phyloP scores from a whole-genome alignment of 2,888 invertebrate species.

The Graphium colonna region DNA sequence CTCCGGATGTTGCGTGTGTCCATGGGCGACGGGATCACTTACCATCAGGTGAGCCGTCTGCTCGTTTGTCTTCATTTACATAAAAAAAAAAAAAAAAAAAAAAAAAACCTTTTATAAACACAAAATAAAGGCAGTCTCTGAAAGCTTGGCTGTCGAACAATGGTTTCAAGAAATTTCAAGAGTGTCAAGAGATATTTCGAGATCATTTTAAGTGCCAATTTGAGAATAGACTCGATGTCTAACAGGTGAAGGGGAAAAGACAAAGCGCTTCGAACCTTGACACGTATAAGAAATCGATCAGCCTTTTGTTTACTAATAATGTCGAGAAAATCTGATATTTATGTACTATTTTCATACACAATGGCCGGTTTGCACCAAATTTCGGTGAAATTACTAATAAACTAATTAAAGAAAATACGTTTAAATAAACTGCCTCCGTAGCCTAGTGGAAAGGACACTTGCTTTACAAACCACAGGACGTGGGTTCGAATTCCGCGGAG shows the following conservation, averaged over 20 bases:
- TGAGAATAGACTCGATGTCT: slow-evolving; percentile 9
- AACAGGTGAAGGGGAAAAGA: slow-evolving; percentile 12
- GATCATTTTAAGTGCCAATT: slow-evolving; percentile 17
- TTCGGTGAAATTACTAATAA: too few species aligned
- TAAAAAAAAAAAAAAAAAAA: too few species aligned
- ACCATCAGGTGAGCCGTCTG: too few species aligned
- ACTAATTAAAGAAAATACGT: too few species aligned
- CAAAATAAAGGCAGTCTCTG: neutral
- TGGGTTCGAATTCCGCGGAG: too few species aligned
- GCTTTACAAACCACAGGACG: too few species aligned
- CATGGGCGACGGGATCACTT: too few species aligned
- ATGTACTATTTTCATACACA: neutral
- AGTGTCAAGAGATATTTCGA: slow-evolving; percentile 15
- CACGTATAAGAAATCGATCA: neutral
- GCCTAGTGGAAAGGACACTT: too few species aligned
- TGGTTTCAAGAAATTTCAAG: neutral
- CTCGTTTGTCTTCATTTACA: too few species aligned
- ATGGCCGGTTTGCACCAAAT: too few species aligned
- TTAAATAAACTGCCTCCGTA: too few species aligned
- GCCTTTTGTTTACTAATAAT: neutral
- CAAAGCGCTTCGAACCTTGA: neutral
- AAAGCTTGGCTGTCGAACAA: neutral
- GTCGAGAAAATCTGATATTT: neutral
- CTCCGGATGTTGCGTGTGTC: too few species aligned
- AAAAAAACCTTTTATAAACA: neutral